Percentiles rank a stretch among this genome's conserved stretches.
These are phyloP conservation scores for Malurus elegans DNA, from an alignment of 2,113 vertebrate genomes.

Conservation along the genomic window DNA sequence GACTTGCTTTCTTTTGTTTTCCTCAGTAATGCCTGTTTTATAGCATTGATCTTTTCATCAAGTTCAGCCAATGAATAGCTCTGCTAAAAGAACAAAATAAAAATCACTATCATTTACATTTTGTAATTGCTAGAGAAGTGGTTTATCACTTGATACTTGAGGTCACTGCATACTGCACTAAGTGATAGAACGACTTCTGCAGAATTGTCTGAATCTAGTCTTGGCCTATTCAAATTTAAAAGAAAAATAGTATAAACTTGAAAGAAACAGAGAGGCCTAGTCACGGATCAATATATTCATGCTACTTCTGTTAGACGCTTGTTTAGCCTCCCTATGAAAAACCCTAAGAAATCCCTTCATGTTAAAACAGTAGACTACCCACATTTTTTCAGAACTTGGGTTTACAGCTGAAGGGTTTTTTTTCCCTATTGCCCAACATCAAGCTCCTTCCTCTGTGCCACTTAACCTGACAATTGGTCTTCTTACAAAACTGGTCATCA, in stretches of 20 bases:
- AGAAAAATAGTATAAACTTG: not conserved
- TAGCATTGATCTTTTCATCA: conserved; percentile 94
- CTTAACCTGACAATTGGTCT: not conserved
- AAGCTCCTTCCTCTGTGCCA: not conserved
- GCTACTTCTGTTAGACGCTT: not conserved
- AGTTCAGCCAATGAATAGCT: conserved; percentile 91
- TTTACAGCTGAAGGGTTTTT: not conserved
- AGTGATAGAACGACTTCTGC: not conserved
- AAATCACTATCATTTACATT: conserved; percentile 46
- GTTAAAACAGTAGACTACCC: not conserved
- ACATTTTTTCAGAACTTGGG: not conserved
- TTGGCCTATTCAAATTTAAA: not conserved
- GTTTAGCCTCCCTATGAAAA: not conserved
- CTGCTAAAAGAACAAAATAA: conserved; percentile 76
- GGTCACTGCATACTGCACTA: not conserved
- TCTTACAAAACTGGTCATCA: not conserved
- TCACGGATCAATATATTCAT: not conserved
- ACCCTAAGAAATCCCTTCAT: not conserved
- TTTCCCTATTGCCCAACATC: not conserved
- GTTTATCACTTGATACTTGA: not conserved
- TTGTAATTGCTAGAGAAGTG: conserved; percentile 47
- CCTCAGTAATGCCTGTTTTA: conserved; percentile 88
- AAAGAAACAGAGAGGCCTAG: not conserved
- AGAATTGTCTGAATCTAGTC: not conserved
- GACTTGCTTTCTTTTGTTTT: conserved; percentile 80